Evolutionary conservation across 2,797 vertebrate species (phyloP).

Genomic region (Merluccius polli): DNA sequence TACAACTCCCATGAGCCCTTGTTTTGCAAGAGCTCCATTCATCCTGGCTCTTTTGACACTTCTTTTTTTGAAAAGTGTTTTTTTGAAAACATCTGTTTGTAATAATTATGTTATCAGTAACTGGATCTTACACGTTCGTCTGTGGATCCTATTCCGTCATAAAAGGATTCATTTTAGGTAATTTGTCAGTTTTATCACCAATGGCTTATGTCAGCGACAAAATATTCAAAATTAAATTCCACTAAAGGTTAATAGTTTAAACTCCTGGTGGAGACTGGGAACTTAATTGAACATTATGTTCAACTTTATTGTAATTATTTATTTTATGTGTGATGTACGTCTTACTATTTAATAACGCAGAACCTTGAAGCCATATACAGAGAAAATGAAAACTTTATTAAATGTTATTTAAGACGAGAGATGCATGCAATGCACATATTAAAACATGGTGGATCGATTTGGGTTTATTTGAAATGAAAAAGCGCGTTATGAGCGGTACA

Average conservation of each 20-base stretch:
- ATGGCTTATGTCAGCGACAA: not conserved
- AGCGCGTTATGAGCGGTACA: not conserved
- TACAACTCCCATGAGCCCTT: not conserved
- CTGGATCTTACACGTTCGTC: not conserved
- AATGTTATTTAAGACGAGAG: not conserved
- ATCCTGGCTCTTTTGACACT: not conserved
- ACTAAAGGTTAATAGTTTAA: conserved; percentile 1
- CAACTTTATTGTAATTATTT: not conserved
- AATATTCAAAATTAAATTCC: not conserved
- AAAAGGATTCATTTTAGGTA: not conserved
- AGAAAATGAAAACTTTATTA: not conserved
- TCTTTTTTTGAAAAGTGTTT: not conserved
- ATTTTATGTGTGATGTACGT: not conserved
- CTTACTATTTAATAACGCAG: not conserved
- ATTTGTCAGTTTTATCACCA: not conserved
- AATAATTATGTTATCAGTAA: not conserved
- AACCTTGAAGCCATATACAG: not conserved
- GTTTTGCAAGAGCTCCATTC: not conserved
- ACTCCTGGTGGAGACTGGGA: not conserved
- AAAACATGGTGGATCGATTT: not conserved
- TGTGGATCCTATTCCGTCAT: not conserved
- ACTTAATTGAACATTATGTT: not conserved
- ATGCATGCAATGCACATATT: not conserved
- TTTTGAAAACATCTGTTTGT: not conserved
- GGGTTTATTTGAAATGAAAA: not conserved